Evolutionary conservation across 2,888 invertebrate species (phyloP), one percentile per base, ranked within the genome.

Genomic region (Gandaritis pyraliata): DNA sequence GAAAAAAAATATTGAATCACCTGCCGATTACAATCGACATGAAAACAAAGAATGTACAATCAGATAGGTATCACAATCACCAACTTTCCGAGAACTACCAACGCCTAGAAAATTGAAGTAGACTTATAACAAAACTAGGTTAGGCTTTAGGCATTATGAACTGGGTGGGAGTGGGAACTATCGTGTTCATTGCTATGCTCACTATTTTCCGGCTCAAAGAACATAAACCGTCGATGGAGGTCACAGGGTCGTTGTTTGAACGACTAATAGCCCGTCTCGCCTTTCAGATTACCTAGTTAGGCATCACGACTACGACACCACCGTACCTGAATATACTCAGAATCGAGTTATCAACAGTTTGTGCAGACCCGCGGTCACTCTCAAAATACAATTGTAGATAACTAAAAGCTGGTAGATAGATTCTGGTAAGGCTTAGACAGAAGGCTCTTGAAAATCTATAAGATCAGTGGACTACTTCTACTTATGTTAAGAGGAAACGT

Each of bases 251-350:
- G 61, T 57, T 72, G 73, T 72, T 73, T 76, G 72, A 57, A 60
- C 65, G 58, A 61, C 72, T 75, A 77, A 75, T 74, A 69, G 70
- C 53, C 59, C 43, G 66, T 61, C 60, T 59, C 57, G 46, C 52
- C 60, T 68, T 71, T 73, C 71, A 62, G 65, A 70, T 77, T 74
- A 72, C 74, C 58, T 63, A 69, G 70, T 65, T 75, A 70, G 61
- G 54, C 60, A 67, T 39, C 64, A 49, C 57, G 58, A 62, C 59
- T 63, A 49, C 57, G 58, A 62, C 59, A 71, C 33, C 30, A 69
- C 29, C 30, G 57, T 10, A 18, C 29, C 33, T 49, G 45, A 10
- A 15, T n/a, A 1, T 33, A 33, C 33, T 11, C 8, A 11, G 33
- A 3, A 23, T 23, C 10, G 33, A 33, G 33, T 33, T 33, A 33